Percentiles rank a stretch among this genome's conserved stretches.
Evolutionary conservation across 2,113 vertebrate species (phyloP).

Genomic region (Tetrax tetrax): DNA sequence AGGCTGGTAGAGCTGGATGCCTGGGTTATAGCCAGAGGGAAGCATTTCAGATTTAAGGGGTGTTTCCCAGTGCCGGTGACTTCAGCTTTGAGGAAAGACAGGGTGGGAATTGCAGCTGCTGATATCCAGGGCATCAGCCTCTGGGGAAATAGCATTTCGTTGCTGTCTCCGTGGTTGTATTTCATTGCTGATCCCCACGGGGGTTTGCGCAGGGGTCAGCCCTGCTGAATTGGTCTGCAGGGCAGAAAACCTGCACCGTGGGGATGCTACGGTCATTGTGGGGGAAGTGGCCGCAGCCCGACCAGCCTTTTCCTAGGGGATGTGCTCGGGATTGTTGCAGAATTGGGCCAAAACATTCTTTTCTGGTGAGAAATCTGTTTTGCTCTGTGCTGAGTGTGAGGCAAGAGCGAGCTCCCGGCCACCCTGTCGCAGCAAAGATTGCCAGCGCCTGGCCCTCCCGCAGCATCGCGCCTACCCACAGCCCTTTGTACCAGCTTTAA

Average conservation of each 20-base stretch:
- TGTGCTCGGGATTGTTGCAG: background rate
- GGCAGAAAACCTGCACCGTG: fast-evolving
- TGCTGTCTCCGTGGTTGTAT: background rate
- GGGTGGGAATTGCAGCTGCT: background rate
- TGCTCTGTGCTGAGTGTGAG: background rate
- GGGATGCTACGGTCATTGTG: background rate
- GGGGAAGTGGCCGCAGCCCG: background rate
- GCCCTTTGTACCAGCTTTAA: background rate
- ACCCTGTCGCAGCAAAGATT: background rate
- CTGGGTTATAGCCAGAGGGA: background rate
- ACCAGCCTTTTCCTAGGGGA: background rate
- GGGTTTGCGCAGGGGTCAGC: fast-evolving
- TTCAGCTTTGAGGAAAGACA: background rate
- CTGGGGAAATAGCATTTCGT: fast-evolving
- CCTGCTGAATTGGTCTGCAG: background rate
- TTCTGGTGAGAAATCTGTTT: constrained; percentile 49
- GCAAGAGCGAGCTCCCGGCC: background rate
- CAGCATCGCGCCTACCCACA: background rate
- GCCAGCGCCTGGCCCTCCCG: background rate
- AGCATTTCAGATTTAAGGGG: background rate
- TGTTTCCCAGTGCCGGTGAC: background rate
- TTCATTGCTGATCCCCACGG: background rate
- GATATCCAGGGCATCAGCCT: background rate
- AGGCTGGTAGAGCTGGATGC: background rate
- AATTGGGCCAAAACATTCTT: constrained; percentile 49